Conservation (phyloP, 2,113 vertebrate species). For the Sinocyclocheilus maitianheensis region DNA sequence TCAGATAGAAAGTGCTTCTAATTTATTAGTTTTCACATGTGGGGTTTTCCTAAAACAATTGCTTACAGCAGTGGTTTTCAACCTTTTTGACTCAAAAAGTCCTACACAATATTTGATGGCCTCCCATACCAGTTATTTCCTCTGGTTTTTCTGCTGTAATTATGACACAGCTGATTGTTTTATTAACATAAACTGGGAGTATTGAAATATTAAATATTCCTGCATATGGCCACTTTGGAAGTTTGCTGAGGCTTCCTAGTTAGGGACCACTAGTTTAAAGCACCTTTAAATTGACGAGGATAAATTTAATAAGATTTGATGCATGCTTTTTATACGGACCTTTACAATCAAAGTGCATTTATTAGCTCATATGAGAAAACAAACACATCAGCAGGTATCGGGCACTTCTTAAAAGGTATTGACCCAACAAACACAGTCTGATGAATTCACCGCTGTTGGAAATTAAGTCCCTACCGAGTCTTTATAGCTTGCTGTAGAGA, state of each 20-base stretch:
- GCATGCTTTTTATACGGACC: background rate
- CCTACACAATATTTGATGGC: background rate
- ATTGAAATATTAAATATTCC: background rate
- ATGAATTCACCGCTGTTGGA: slow-evolving; percentile 46
- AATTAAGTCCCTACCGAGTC: slow-evolving; percentile 37
- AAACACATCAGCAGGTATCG: slow-evolving; percentile 34
- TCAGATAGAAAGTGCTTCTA: background rate
- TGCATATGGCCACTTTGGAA: background rate
- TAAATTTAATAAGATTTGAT: background rate
- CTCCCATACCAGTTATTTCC: background rate
- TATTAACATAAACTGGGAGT: background rate
- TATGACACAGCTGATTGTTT: background rate
- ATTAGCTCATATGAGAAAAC: slow-evolving; percentile 36
- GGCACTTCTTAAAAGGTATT: slow-evolving; percentile 42
- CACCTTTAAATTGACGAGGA: background rate
- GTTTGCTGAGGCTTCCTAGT: background rate
- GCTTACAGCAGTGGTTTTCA: background rate
- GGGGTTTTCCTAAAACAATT: background rate
- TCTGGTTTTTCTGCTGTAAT: background rate
- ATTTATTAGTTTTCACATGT: background rate
- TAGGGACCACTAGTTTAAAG: background rate
- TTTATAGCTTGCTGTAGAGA: slow-evolving; percentile 46
- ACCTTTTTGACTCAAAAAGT: background rate
- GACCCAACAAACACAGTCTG: slow-evolving; percentile 38
- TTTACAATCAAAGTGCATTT: slow-evolving; percentile 9